Evolutionary conservation across 2,888 invertebrate species (phyloP).

Genomic region (Dasysyrphus tricinctus): DNA sequence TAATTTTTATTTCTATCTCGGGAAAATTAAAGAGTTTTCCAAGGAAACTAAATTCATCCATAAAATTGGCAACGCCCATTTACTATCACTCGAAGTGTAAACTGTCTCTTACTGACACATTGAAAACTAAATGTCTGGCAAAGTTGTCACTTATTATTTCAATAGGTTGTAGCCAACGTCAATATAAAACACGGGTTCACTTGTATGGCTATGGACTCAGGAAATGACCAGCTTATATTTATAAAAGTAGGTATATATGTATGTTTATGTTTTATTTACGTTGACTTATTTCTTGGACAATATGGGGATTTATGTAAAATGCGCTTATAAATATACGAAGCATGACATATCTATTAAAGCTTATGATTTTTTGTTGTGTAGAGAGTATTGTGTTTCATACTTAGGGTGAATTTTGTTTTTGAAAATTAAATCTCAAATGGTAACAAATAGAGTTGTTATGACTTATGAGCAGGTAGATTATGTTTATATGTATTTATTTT

Average conservation of each 20-base stretch:
- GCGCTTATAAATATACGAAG: slow-evolving; percentile 30
- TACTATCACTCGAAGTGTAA: slow-evolving; percentile 42
- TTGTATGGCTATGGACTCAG: slow-evolving; percentile 27
- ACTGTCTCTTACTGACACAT: slow-evolving; percentile 32
- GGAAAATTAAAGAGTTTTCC: slow-evolving; percentile 12
- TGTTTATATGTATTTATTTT: too few species aligned
- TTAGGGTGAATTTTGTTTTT: not conserved
- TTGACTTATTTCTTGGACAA: slow-evolving; percentile 36
- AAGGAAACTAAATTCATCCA: slow-evolving; percentile 7
- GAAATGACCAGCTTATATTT: slow-evolving; percentile 24
- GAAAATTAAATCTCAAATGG: slow-evolving; percentile 8
- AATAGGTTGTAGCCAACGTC: not conserved
- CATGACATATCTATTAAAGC: slow-evolving; percentile 34
- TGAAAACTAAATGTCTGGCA: slow-evolving; percentile 3
- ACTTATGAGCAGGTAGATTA: not conserved
- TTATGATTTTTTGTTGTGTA: slow-evolving; percentile 9
- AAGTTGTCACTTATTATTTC: not conserved
- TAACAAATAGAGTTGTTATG: slow-evolving; percentile 23
- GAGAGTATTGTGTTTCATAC: slow-evolving; percentile 12
- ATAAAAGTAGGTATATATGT: not conserved
- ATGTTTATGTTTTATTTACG: slow-evolving; percentile 1
- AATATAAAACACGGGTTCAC: slow-evolving; percentile 13
- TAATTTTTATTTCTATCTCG: slow-evolving; percentile 13
- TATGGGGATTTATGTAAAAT: slow-evolving; percentile 17
- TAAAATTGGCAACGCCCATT: slow-evolving; percentile 46